A percentile compares a stretch with the other conserved stretches of the same genome.
These are phyloP conservation scores for Vulpes lagopus DNA, from an alignment of 2,113 vertebrate species.

Conservation along the genomic window DNA sequence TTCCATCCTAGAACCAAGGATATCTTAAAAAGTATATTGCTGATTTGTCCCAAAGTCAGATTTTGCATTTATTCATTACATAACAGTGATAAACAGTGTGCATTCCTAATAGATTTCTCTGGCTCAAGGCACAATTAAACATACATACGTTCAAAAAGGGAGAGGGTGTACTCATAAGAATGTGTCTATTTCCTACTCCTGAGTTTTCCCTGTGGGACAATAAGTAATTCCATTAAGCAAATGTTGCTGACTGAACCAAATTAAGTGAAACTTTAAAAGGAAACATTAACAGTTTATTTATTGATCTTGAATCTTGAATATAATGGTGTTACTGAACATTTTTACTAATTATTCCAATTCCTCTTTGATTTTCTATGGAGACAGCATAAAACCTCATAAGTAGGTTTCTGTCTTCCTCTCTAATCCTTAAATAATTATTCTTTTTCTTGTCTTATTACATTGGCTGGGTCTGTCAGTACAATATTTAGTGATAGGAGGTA, in stretches of 20 bases:
- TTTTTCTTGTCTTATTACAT: conserved; percentile 37
- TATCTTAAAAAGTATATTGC: background rate
- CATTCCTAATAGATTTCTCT: background rate
- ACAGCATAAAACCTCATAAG: background rate
- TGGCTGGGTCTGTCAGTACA: background rate
- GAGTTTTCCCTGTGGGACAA: background rate
- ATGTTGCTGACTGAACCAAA: background rate
- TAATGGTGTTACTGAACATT: background rate
- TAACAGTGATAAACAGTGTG: background rate
- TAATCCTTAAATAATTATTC: background rate
- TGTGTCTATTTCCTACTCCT: conserved; percentile 21
- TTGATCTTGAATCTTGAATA: conserved; percentile 18
- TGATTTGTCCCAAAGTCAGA: background rate
- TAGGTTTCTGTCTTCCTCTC: background rate
- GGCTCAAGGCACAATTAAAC: background rate
- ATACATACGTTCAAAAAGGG: background rate
- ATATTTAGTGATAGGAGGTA: background rate
- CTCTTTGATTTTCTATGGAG: conserved; percentile 42
- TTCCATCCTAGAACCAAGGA: background rate
- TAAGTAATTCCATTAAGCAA: conserved; percentile 8
- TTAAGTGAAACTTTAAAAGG: conserved; percentile 7
- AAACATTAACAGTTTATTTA: background rate
- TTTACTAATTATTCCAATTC: background rate
- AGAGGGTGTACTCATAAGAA: background rate
- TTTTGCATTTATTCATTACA: background rate